Conservation (phyloP, 2,888 invertebrate species). For the Myathropa florea region DNA sequence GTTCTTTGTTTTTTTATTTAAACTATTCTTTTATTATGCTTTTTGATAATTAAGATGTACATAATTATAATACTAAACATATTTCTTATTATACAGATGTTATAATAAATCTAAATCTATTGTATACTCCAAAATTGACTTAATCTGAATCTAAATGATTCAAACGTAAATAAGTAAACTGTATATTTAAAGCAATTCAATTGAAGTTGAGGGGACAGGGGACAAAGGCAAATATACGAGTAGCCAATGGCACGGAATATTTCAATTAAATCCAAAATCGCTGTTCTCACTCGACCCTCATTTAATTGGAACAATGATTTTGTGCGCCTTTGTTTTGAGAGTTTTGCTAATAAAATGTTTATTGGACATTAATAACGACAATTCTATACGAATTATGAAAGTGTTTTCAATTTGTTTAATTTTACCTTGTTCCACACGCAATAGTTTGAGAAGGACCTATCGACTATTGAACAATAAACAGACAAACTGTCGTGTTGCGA, state of each 20-base stretch:
- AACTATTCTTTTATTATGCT: not conserved
- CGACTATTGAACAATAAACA: not conserved
- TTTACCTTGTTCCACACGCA: slow-evolving; percentile 58
- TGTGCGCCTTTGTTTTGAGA: slow-evolving; percentile 42
- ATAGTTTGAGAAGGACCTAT: slow-evolving; percentile 25
- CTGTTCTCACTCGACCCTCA: slow-evolving; percentile 77
- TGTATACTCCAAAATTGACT: too few relatives aligned
- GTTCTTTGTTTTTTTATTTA: slow-evolving; percentile 11
- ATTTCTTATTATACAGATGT: not conserved
- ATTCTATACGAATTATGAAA: slow-evolving; percentile 63
- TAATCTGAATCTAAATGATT: not conserved
- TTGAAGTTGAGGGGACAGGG: slow-evolving; percentile 69
- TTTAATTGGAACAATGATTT: slow-evolving; percentile 76
- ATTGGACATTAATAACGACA: slow-evolving; percentile 66
- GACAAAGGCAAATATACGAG: not conserved
- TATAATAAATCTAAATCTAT: not conserved
- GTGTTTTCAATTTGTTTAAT: slow-evolving; percentile 70
- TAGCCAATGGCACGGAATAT: slow-evolving; percentile 63
- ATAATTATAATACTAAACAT: too few relatives aligned
- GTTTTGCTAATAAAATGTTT: slow-evolving; percentile 63
- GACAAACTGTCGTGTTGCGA: slow-evolving; percentile 34
- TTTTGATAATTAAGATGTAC: too few relatives aligned
- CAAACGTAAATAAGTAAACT: not conserved
- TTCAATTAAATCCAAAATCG: slow-evolving; percentile 66
- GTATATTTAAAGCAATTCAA: slow-evolving; percentile 1